Evolutionary conservation across 2,797 vertebrate species (phyloP).

Genomic region (Trachurus trachurus): DNA sequence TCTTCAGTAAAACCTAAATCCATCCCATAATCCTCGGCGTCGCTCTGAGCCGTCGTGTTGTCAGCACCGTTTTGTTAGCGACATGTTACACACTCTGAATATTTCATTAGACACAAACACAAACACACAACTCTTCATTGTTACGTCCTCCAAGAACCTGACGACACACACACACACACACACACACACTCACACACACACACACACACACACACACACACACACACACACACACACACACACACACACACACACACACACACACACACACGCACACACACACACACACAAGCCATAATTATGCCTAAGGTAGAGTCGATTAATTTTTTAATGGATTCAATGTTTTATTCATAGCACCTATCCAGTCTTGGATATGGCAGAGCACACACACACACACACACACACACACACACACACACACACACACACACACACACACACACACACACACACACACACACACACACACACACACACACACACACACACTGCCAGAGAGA

Average conservation of each 20-base stretch:
- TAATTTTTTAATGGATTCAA: constrained; percentile 87
- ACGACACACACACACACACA: constrained; percentile 32
- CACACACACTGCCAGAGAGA: constrained; percentile 56
- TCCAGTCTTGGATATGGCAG: constrained; percentile 74
- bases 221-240: constrained; percentile 53
- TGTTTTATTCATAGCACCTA: constrained; percentile 87
- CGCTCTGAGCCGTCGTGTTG: constrained; percentile 27
- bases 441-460: constrained; percentile 27
- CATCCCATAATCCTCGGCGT: constrained; percentile 57
- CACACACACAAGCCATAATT: constrained; percentile 74
- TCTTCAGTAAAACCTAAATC: no score
- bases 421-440: constrained; percentile 41
- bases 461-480: constrained; percentile 43
- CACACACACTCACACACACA: constrained; percentile 34
- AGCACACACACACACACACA: constrained; percentile 42
- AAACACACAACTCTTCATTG: constrained; percentile 27
- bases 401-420: constrained; percentile 34
- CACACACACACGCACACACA: constrained; percentile 38
- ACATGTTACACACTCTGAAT: constrained; percentile 73
- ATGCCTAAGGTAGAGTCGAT: constrained; percentile 84
- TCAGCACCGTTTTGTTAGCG: constrained; percentile 69
- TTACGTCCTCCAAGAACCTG: constrained; percentile 17
- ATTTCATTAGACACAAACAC: constrained; percentile 76
- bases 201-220: constrained; percentile 38
- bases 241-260: constrained; percentile 20